Percentiles rank a stretch among this genome's conserved stretches.
These are phyloP conservation scores for Nasonia longicornis DNA, from an alignment of 1,140 invertebrate genomes.

Conservation along the genomic window DNA sequence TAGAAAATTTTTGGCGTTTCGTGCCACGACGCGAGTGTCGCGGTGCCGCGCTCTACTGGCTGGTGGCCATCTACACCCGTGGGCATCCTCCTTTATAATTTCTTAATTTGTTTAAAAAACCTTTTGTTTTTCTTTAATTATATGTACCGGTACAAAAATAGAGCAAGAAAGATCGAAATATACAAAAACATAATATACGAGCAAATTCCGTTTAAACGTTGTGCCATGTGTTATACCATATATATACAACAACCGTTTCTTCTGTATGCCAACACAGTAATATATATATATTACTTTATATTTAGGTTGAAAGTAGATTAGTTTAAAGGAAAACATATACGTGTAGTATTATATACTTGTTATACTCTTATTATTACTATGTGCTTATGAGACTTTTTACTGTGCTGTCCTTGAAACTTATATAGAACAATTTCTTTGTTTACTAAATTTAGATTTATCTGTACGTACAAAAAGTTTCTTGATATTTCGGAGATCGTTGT, in stretches of 20 bases:
- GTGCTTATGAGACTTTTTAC: conserved; percentile 35
- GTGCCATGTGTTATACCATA: not conserved
- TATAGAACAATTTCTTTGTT: conserved; percentile 32
- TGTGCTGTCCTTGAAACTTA: conserved; percentile 22
- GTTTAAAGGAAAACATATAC: conserved; percentile 20
- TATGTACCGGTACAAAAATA: conserved; percentile 17
- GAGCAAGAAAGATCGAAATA: not conserved
- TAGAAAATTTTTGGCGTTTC: not conserved
- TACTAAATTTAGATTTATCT: not conserved
- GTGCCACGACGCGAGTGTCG: conserved; percentile 8
- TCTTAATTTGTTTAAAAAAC: not conserved
- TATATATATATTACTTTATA: too few relatives aligned
- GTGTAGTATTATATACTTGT: conserved; percentile 3
- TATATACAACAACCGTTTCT: conserved; percentile 3
- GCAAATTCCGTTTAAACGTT: not conserved
- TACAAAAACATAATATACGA: not conserved
- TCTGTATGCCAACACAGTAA: conserved; percentile 28
- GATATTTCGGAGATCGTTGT: not conserved
- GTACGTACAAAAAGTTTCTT: not conserved
- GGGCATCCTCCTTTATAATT: conserved; percentile 39
- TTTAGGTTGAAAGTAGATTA: conserved; percentile 28
- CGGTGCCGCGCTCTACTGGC: not conserved
- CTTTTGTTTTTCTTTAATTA: not conserved
- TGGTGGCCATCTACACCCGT: conserved; percentile 41
- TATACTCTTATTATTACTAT: conserved; percentile 23